These are phyloP conservation scores for Sceloporus undulatus DNA, from an alignment of 2,113 vertebrate species.

Conservation along the genomic window DNA sequence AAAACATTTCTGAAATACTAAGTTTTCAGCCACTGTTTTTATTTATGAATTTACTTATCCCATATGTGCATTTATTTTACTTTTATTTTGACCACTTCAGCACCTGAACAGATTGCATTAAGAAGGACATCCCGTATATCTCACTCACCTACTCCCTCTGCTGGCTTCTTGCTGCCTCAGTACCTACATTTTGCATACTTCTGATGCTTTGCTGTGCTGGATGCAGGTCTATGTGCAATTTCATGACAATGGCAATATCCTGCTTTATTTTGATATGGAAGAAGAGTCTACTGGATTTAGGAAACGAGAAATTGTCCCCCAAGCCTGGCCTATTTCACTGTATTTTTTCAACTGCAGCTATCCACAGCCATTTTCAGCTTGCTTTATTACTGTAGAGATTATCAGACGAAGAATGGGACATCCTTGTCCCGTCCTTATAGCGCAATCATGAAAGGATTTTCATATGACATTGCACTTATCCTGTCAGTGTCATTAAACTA, in stretches of 20 bases:
- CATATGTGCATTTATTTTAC: background rate
- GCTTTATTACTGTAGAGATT: background rate
- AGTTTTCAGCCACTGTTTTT: background rate
- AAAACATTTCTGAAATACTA: background rate
- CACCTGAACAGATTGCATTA: background rate
- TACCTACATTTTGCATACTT: background rate
- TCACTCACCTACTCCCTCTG: slow-evolving; percentile 35
- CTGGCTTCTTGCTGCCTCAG: background rate
- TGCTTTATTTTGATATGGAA: slow-evolving; percentile 11
- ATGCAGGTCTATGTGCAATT: background rate
- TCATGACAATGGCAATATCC: background rate
- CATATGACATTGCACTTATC: too few species aligned
- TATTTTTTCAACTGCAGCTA: background rate
- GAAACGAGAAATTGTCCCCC: background rate
- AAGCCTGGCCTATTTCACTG: background rate
- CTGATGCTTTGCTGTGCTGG: background rate
- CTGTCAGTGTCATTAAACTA: too few species aligned
- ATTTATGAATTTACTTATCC: slow-evolving; percentile 3
- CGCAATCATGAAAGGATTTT: too few species aligned
- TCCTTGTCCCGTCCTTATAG: too few species aligned
- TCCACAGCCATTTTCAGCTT: background rate
- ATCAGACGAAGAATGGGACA: too few species aligned
- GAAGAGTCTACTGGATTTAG: background rate
- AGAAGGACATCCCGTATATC: background rate
- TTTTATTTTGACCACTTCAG: background rate